Conservation (phyloP, 2,113 vertebrate species). For the Tympanuchus pallidicinctus region DNA sequence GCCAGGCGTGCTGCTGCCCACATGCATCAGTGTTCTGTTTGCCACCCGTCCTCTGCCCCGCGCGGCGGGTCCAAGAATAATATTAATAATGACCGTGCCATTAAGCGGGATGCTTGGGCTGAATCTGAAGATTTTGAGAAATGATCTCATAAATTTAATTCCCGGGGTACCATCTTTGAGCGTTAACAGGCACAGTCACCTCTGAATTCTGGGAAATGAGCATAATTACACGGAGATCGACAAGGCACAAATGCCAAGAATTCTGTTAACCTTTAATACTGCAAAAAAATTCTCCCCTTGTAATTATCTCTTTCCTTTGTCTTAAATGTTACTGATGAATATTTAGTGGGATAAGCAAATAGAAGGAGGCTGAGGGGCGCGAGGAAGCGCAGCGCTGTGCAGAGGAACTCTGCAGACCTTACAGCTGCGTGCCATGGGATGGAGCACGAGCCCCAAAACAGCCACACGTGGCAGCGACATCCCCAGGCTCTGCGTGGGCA, state of each 20-base stretch:
- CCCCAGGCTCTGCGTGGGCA: rapidly evolving
- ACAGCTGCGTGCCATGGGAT: too few relatives aligned
- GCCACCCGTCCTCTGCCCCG: slow-evolving; percentile 62
- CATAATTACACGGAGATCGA: slow-evolving; percentile 86
- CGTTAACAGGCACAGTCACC: slow-evolving; percentile 77
- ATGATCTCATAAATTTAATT: slow-evolving; percentile 83
- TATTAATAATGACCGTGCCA: slow-evolving; percentile 74
- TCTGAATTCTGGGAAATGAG: slow-evolving; percentile 85
- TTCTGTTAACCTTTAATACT: slow-evolving; percentile 87
- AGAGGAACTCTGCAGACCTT: not conserved
- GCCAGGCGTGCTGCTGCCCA: not conserved
- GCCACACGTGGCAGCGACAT: rapidly evolving
- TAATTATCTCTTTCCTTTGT: slow-evolving; percentile 85
- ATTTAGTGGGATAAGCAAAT: slow-evolving; percentile 80
- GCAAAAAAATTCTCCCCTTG: slow-evolving; percentile 80
- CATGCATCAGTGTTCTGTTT: slow-evolving; percentile 34
- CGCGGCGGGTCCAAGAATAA: slow-evolving; percentile 73
- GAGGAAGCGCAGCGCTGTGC: slow-evolving; percentile 15
- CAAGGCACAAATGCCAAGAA: slow-evolving; percentile 86
- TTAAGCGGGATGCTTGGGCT: slow-evolving; percentile 71
- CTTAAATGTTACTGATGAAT: slow-evolving; percentile 85
- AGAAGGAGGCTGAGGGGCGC: slow-evolving; percentile 61
- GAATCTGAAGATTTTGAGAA: slow-evolving; percentile 77
- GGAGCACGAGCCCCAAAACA: not conserved
- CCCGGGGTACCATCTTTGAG: slow-evolving; percentile 78